A percentile compares a stretch with the other conserved stretches of the same genome.
phyloP scores from a whole-genome alignment of 2,113 vertebrate genomes.

The Vulpes vulpes region DNA sequence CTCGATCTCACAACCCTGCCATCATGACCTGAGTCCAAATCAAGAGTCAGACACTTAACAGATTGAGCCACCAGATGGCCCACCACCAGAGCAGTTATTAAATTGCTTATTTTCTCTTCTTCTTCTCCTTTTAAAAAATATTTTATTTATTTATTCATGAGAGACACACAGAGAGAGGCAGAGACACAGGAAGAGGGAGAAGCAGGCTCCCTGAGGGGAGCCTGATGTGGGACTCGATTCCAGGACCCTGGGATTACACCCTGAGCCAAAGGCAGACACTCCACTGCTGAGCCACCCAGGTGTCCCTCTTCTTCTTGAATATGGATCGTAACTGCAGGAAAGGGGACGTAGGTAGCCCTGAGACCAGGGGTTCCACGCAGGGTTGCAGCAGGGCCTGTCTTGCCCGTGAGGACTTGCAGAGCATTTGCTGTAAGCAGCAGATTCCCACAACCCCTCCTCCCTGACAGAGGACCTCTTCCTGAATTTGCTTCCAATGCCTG shows the following conservation, averaged over 20 bases:
- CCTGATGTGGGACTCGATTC: too few relatives aligned
- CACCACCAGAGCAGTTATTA: neutral
- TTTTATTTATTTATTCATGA: too few relatives aligned
- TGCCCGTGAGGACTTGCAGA: neutral
- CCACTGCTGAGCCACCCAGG: too few relatives aligned
- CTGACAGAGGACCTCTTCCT: neutral
- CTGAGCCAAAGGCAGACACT: too few relatives aligned
- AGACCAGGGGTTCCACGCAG: fast-evolving
- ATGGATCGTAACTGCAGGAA: neutral
- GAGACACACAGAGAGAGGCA: too few relatives aligned
- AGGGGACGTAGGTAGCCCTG: neutral
- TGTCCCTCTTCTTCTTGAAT: neutral
- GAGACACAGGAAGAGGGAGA: too few relatives aligned
- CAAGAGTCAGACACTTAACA: neutral
- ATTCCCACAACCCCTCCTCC: neutral
- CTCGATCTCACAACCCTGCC: neutral
- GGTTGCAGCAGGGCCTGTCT: neutral
- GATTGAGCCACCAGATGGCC: neutral
- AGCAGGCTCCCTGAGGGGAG: too few relatives aligned
- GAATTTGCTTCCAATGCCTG: neutral
- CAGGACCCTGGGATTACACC: too few relatives aligned
- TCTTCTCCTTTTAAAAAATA: neutral
- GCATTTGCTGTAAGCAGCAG: fast-evolving
- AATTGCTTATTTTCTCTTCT: neutral
- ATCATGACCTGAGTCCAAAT: neutral